Base-by-base conservation (phyloP, 64 coral and sea anemone species). In the Platygyra sinensis region DNA sequence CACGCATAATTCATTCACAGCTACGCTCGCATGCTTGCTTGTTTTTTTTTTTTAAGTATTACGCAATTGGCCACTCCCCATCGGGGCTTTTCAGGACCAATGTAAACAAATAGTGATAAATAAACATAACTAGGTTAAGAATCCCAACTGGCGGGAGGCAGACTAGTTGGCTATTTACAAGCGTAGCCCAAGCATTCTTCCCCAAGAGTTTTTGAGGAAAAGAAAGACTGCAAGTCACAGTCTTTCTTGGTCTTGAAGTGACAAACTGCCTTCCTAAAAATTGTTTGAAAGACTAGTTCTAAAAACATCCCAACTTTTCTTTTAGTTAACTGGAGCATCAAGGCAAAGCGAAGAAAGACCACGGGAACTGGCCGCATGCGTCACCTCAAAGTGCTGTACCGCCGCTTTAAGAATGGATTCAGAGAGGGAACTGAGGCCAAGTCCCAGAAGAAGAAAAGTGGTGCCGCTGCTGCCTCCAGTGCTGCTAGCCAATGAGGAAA, bases 341-440 rank as follows among this genome's bases (percentile, higher is more conserved):
- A 99, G 88, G 94, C 94, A 7, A 95, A 93, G 57, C 92, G 97
- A 59, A 93, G 97, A 36, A 89, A 81, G 67, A 99, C 97, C 1
- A 99, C 97, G 52, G 97, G 97, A 38, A 99, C 94, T 77, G 97
- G 97, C 9, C 92, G 97, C 52, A 99, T 99, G 94, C 94, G 94
- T 59, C 97, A 99, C 63, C 62, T 99, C 25, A 95, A 93, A 75
- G 46, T 91, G 10, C 15, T 99, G 13, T 76, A 94, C 77, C 90
- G 97, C 30, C 94, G 91, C 30, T 99, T 99, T 82, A 92, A 95
- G 73, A 99, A 99, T 80, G 94, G 97, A 52, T 99, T 99, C 88
- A 74, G 75, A 27, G 97, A 99, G 57, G 97, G 97, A 52, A 80
- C 71, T 59, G 61, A 99, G 29, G 85, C 97, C 24, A 99, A 95